phyloP scores from a whole-genome alignment of 2,797 vertebrate species.

The Carduelis carduelis region DNA sequence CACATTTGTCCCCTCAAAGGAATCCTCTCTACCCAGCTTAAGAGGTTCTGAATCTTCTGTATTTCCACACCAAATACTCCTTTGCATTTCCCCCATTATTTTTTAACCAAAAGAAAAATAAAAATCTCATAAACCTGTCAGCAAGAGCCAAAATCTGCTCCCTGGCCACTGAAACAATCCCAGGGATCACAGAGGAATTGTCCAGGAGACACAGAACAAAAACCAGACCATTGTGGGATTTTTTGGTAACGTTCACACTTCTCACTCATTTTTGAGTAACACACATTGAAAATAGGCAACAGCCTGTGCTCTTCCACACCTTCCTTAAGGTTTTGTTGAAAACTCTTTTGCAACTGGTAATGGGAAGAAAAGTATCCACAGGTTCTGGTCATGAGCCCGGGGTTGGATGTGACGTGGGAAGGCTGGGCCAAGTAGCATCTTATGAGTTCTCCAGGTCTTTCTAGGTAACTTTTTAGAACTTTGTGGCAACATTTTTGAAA shows the following conservation, averaged over 20 bases:
- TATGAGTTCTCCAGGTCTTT: background rate
- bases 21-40: background rate
- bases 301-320: rapidly evolving
- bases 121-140: background rate
- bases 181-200: background rate
- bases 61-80: background rate
- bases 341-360: background rate
- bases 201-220: background rate
- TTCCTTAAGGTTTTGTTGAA: background rate
- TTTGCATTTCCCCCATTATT: background rate
- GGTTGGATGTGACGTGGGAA: rapidly evolving
- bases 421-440: background rate
- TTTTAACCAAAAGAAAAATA: background rate
- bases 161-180: background rate
- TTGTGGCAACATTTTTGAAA: background rate
- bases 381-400: background rate
- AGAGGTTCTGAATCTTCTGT: background rate
- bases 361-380: background rate
- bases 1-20: background rate
- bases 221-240: background rate
- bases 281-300: background rate
- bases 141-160: background rate
- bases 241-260: background rate
- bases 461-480: background rate
- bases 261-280: background rate